Conservation (phyloP, 2,888 invertebrate species). For the Napeogenes inachia region DNA sequence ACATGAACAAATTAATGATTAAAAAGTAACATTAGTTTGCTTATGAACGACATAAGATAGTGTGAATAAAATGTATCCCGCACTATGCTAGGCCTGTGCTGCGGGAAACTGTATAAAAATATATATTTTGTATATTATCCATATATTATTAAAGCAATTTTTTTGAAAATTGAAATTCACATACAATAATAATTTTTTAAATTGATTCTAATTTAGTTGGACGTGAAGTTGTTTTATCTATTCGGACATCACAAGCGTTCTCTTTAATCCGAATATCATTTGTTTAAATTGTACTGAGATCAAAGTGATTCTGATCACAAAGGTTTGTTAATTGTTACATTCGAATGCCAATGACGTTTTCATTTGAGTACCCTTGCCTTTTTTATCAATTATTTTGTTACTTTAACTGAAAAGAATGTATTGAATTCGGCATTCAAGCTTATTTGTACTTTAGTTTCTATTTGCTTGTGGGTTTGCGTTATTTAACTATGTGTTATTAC, state of each 20-base stretch:
- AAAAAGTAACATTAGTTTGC: too few species aligned
- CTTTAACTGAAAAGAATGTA: conserved; percentile 3
- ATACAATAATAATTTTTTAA: too few species aligned
- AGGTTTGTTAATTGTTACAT: conserved; percentile 63
- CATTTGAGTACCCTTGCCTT: conserved; percentile 19
- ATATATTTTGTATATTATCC: too few species aligned
- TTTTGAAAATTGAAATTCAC: too few species aligned
- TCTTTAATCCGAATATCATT: conserved; percentile 52
- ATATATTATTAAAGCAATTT: too few species aligned
- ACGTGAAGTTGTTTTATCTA: conserved; percentile 34
- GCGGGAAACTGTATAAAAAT: too few species aligned
- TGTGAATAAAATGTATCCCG: too few species aligned
- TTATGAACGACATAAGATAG: too few species aligned
- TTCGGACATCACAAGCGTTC: conserved; percentile 31
- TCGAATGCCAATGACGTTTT: conserved; percentile 32
- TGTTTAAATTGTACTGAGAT: conserved; percentile 54
- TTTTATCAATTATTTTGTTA: conserved; percentile 15
- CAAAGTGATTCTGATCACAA: conserved; percentile 68
- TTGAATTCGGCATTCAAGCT: conserved; percentile 1
- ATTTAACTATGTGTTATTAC: not conserved
- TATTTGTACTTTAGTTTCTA: not conserved
- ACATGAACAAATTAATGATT: too few species aligned
- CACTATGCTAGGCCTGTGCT: too few species aligned
- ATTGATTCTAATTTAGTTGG: too few species aligned
- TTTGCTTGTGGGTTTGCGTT: not conserved